Percentiles rank a stretch among this genome's conserved stretches.
Evolutionary conservation across 1,140 invertebrate genomes (phyloP).

Genomic region (Saccostrea echinata): DNA sequence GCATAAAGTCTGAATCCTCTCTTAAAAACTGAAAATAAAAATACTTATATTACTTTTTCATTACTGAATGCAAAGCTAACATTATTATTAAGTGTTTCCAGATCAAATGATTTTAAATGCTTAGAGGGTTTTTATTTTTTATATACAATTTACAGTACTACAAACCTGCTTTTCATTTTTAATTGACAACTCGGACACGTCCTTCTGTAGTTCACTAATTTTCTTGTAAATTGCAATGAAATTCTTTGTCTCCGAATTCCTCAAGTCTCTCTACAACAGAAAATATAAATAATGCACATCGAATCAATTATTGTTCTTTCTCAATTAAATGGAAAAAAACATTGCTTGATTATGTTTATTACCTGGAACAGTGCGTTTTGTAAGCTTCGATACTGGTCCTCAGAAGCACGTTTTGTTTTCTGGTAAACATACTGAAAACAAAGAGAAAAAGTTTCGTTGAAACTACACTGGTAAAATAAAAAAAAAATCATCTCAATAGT

Average conservation of each 20-base stretch:
- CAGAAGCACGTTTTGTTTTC: constrained; percentile 3
- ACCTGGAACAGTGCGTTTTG: constrained; percentile 5
- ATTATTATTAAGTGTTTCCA: no score
- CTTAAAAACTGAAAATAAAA: neutral
- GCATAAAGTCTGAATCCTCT: neutral
- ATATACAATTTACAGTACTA: no score
- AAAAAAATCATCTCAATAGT: no score
- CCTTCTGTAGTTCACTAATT: neutral
- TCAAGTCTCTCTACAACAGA: neutral
- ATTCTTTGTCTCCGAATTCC: constrained; percentile 16
- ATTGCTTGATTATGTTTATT: neutral
- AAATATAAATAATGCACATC: neutral
- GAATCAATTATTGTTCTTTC: neutral
- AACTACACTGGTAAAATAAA: no score
- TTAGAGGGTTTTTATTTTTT: no score
- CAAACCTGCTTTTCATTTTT: neutral
- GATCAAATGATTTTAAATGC: no score
- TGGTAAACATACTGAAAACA: neutral
- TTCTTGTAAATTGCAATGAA: constrained; percentile 10
- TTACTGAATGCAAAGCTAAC: neutral
- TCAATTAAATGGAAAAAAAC: neutral
- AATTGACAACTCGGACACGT: neutral
- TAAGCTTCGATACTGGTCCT: neutral
- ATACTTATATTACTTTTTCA: no score
- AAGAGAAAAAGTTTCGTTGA: neutral